Percentiles rank a stretch among this genome's conserved stretches.
phyloP scores from a whole-genome alignment of 2,888 invertebrate genomes.

The Coelinius sp. region DNA sequence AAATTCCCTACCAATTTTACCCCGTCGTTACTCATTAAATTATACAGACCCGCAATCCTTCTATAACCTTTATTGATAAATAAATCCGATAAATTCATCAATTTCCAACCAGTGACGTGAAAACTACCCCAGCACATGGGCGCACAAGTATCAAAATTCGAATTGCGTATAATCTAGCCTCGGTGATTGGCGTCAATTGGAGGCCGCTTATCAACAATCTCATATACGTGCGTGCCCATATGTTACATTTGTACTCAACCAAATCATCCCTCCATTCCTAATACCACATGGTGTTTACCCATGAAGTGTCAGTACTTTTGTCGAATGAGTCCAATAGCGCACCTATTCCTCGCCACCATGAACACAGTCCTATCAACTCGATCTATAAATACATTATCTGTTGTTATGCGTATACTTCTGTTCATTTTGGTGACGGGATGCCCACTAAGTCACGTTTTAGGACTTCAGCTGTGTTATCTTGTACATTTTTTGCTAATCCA shows the following conservation, averaged over 20 bases:
- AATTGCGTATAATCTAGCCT: slow-evolving; percentile 56
- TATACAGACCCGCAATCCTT: background rate
- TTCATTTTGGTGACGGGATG: slow-evolving; percentile 48
- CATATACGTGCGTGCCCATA: slow-evolving; percentile 65
- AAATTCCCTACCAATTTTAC: background rate
- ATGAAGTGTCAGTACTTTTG: background rate
- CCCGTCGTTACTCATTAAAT: slow-evolving; percentile 19
- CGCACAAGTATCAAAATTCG: background rate
- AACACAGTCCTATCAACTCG: slow-evolving; percentile 42
- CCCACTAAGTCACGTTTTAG: slow-evolving; percentile 10
- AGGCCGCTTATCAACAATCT: slow-evolving; percentile 63
- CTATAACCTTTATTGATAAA: background rate
- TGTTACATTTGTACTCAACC: slow-evolving; percentile 54
- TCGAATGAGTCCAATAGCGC: slow-evolving; percentile 8
- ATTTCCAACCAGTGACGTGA: background rate
- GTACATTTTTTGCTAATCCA: background rate
- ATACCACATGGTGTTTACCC: slow-evolving; percentile 23
- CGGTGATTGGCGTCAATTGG: slow-evolving; percentile 66
- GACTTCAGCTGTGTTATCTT: background rate
- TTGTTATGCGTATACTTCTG: slow-evolving; percentile 57
- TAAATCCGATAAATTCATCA: slow-evolving; percentile 1
- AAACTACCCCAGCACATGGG: background rate
- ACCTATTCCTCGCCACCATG: background rate
- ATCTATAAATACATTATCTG: slow-evolving; percentile 64
- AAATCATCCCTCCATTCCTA: slow-evolving; percentile 36